Percentiles rank a stretch among this genome's conserved stretches.
Conservation (phyloP, 1,140 invertebrate species). For the Eulimnadia texana region DNA sequence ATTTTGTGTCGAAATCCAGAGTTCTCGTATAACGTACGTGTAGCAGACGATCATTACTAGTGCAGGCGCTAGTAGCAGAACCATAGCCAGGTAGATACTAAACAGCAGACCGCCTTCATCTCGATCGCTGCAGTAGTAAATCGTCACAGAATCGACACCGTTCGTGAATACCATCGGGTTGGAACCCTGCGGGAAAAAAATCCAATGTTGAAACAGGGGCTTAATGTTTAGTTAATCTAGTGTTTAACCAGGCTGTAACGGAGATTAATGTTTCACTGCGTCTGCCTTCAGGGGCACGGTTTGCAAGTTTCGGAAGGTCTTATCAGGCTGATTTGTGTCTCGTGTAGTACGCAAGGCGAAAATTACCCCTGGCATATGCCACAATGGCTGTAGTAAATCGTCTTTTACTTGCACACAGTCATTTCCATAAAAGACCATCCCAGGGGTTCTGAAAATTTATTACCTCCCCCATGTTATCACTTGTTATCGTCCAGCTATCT, state of each 20-base stretch:
- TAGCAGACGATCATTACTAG: conserved; percentile 39
- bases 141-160: conserved; percentile 10
- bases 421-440: neutral
- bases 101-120: conserved; percentile 27
- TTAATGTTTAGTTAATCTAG: too few species aligned
- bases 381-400: neutral
- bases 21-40: conserved; percentile 35
- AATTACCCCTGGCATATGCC: neutral
- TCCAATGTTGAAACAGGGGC: too few species aligned
- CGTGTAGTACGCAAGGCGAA: neutral
- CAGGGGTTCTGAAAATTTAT: neutral
- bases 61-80: conserved; percentile 36
- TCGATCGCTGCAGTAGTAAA: conserved; percentile 28
- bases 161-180: conserved; percentile 30
- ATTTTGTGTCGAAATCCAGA: conserved; percentile 37
- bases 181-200: too few species aligned
- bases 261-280: too few species aligned
- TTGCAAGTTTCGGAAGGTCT: too few species aligned
- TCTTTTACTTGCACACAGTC: neutral
- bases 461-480: too few species aligned
- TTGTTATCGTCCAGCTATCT: too few species aligned
- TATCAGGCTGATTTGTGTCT: too few species aligned
- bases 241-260: too few species aligned
- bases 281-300: too few species aligned
- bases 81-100: conserved; percentile 33